Conservation (phyloP, 53 echinoderm and acorn worm genomes). For the Mesocentrotus franciscanus region DNA sequence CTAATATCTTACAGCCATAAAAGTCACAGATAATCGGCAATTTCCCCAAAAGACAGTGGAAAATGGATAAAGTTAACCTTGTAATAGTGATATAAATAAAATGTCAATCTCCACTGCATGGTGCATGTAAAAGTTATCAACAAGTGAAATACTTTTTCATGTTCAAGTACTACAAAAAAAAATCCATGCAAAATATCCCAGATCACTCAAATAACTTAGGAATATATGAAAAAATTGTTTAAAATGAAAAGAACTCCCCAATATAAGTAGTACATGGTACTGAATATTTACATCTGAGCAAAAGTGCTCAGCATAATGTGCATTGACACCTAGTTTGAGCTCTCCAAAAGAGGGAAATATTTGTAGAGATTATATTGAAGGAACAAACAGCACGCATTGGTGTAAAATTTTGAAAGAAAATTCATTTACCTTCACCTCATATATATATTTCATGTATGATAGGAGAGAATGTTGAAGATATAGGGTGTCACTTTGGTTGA, state of each 20-base stretch:
- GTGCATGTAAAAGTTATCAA: neutral
- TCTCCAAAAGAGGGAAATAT: neutral
- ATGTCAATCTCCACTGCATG: neutral
- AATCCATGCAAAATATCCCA: constrained; percentile 47
- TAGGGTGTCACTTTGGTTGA: neutral
- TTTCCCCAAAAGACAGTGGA: neutral
- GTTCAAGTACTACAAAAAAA: constrained; percentile 34
- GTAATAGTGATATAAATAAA: constrained; percentile 11
- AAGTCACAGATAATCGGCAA: neutral
- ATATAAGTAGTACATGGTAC: constrained; percentile 56
- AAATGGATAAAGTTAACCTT: neutral
- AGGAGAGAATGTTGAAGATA: neutral
- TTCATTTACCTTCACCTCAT: neutral
- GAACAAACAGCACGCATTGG: neutral
- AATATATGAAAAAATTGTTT: neutral
- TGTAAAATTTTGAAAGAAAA: neutral
- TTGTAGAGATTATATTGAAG: neutral
- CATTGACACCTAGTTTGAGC: neutral
- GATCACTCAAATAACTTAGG: constrained; percentile 38
- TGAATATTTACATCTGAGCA: constrained; percentile 18
- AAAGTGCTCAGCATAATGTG: neutral
- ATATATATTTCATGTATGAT: neutral
- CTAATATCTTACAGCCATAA: constrained; percentile 40
- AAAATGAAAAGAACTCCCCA: neutral
- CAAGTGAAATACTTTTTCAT: neutral